These are phyloP conservation scores for Serranus cabrilla DNA, from an alignment of 2,797 vertebrate species.

Conservation along the genomic window DNA sequence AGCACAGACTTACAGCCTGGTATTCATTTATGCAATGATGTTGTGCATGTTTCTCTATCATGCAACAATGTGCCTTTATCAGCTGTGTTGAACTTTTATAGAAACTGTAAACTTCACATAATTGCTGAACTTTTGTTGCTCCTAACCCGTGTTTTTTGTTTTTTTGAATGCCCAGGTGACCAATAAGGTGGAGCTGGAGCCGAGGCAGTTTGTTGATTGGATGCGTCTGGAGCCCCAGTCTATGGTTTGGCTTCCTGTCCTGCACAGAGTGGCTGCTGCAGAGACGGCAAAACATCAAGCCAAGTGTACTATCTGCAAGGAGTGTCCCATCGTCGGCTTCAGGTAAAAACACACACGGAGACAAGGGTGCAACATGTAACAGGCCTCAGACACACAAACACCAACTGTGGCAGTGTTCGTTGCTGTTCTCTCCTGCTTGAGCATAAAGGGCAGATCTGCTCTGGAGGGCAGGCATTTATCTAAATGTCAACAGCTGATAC, in stretches of 20 bases:
- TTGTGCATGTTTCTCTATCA: conserved; percentile 36
- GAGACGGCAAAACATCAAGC: conserved; percentile 99
- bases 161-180: conserved; percentile 85
- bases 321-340: conserved; percentile 98
- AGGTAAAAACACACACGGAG: conserved; percentile 82
- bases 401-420: conserved; percentile 42
- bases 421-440: conserved; percentile 69
- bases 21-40: conserved; percentile 17
- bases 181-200: conserved; percentile 95
- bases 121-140: conserved; percentile 40
- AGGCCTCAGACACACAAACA: conserved; percentile 19
- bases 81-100: conserved; percentile 45
- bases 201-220: conserved; percentile 95
- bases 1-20: conserved; percentile 45
- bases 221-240: conserved; percentile 98
- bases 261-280: conserved; percentile 95
- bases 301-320: conserved; percentile 99
- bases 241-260: conserved; percentile 98
- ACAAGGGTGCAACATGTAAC: conserved; percentile 9
- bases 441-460: conserved; percentile 81
- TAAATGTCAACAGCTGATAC: conserved; percentile 85
- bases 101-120: conserved; percentile 34
- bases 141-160: neutral
- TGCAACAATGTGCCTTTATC: conserved; percentile 27
- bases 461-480: conserved; percentile 84